Percentiles rank a stretch among this genome's conserved stretches.
Evolutionary conservation across 2,113 vertebrate genomes (phyloP).

Genomic region (Psilopsiagon aurifrons): DNA sequence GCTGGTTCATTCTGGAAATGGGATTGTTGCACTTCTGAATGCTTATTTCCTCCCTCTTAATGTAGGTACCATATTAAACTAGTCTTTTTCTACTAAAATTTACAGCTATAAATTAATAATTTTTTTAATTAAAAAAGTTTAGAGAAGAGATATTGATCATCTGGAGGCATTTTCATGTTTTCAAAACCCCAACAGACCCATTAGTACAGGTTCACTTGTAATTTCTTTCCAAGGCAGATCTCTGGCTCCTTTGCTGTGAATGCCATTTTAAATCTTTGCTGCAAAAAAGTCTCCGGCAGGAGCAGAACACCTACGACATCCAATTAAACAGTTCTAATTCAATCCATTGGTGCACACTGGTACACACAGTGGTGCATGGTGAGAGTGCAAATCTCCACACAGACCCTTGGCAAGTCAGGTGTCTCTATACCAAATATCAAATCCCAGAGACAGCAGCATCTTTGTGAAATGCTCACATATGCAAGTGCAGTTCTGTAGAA

Average conservation of each 20-base stretch:
- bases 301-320: not conserved
- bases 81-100: not conserved
- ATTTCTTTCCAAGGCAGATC: not conserved
- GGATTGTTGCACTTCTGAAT: not conserved
- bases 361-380: not conserved
- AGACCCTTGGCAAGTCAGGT: not conserved
- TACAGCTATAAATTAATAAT: not conserved
- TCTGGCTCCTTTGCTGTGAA: not conserved
- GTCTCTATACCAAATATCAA: not conserved
- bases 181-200: not conserved
- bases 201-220: not conserved
- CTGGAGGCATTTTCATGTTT: not conserved
- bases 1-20: not conserved
- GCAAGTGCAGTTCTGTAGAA: not conserved
- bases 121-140: not conserved
- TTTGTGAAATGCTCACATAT: not conserved
- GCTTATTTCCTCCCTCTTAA: not conserved
- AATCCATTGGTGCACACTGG: rapidly evolving
- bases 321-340: not conserved
- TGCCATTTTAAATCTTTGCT: not conserved
- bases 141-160: not conserved
- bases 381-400: not conserved
- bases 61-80: not conserved
- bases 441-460: not conserved
- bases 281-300: not conserved